Evolutionary conservation across 2,113 vertebrate species (phyloP), one percentile per base, ranked within the genome.

Genomic region (Nesogale talazaci): DNA sequence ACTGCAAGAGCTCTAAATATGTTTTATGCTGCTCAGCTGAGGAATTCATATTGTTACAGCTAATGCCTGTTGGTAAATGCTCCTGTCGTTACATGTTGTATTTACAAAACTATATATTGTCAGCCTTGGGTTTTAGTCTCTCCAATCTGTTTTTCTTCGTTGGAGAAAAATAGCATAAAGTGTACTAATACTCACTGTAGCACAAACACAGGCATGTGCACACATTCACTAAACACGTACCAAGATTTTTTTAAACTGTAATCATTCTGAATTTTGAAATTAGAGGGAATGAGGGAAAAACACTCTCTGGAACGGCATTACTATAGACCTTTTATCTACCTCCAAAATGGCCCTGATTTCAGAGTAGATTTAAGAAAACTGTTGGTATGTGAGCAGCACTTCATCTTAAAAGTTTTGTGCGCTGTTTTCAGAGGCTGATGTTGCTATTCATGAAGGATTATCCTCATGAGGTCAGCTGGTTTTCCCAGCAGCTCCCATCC

Each of bases 91-190:
- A 94, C 88, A 95, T 83, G 94, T 69, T 95, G 91, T 96, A 96
- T 96, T 98, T 98, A 97, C 96, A 98, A 96, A 97, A 96, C 81
- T 88, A 25, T 95, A 69, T 95, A 84, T 94, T 92, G 89, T 95
- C 97, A 97, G 93, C 95, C 83, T 94, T 95, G 92, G 91, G 89
- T 94, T 94, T 95, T 94, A 65, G 14, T 93, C 77, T 96, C 92
- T 86, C 92, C 90, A 90, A 93, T 97, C 96, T 95, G 95, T 95
- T 96, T 96, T 96, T 76, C 90, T 86, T 93, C 90, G 89, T 91
- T 86, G 72, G 56, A 94, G 69, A 29, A 91, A 96, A 95, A 94
- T 79, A 94, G 85, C 92, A 91, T 80, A 90, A 93, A 94, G 88
- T 94, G 83, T 88, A 74, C 90, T 94, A 94, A 97, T 95, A 86